Evolutionary conservation across 2,888 invertebrate genomes (phyloP), one percentile per base, ranked within the genome.

Genomic region (Zele albiditarsus): DNA sequence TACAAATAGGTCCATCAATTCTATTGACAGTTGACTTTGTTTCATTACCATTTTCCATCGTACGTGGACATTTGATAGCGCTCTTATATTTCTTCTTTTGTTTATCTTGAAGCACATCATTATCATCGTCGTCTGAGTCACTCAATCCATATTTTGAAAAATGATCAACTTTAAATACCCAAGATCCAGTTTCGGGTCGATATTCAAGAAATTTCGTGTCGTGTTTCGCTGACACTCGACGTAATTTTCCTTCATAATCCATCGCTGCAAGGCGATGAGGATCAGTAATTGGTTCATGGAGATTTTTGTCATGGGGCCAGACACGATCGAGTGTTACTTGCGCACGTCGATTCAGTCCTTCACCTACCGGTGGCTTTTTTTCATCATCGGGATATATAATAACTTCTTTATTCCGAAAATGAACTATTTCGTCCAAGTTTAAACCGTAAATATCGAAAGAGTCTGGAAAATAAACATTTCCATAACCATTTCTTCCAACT

Each of bases 101-200:
- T 80, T 81, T 80, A 58, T 85, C 33, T 86, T 84, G 80, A 85
- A 90, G 82, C 85, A 74, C 14, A 88, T 90, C 74, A 42, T 90
- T 91, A 42, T 94, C 95, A 3, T 96, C 96, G 75, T 98, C 98
- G 78, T 97, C 97, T 0, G 96, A 96, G 80, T 98, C 98, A 12
- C 93, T 94, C 2, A 96, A 90, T 0, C 96, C 97, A 88, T 98
- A 98, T 86, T 97, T 98, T 20, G 98, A 97, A 89, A 98, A 98
- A 89, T 98, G 98, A 74, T 96, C 95, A 63, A 97, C 96, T 88
- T 95, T 93, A 90, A 99, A 99, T 69, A 98, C 98, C 98, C 99
- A 99, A 72, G 98, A 97, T 28, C 99, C 99, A 1, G 97, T 97
- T 87, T 96, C 96, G 0, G 98, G 96, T 0, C 97, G 92, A 90